A percentile compares a stretch with the other conserved stretches of the same genome.
These are phyloP conservation scores for Coptodon bakossiorum DNA, from an alignment of 2,113 vertebrate species.

Conservation along the genomic window DNA sequence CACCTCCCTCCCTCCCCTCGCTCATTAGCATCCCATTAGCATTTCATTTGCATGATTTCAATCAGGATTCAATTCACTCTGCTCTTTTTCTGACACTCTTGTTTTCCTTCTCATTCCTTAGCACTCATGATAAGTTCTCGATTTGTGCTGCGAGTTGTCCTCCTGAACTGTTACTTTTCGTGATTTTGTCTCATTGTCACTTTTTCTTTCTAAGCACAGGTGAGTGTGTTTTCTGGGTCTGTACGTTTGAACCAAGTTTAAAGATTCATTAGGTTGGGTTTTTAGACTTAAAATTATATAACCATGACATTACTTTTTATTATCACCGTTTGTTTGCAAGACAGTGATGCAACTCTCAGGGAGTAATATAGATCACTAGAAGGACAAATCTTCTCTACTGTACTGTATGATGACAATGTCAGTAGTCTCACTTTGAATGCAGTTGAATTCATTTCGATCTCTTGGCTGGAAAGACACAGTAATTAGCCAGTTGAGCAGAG, in stretches of 20 bases:
- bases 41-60: conserved; percentile 34
- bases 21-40: conserved; percentile 61
- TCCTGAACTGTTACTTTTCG: background rate
- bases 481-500: conserved; percentile 68
- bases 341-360: background rate
- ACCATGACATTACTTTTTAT: background rate
- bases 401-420: conserved; percentile 38
- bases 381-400: conserved; percentile 43
- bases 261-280: background rate
- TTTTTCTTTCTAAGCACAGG: background rate
- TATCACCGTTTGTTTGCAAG: background rate
- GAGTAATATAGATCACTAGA: conserved; percentile 8
- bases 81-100: background rate
- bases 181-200: background rate
- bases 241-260: background rate
- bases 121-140: background rate
- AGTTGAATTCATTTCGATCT: conserved; percentile 44
- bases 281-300: background rate
- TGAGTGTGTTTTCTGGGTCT: background rate
- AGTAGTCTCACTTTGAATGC: conserved; percentile 45
- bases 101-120: background rate
- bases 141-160: background rate
- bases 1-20: conserved; percentile 9
- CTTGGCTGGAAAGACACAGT: conserved; percentile 54
- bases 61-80: conserved; percentile 19